Conservation (phyloP, 2,888 invertebrate species). For the Tolmerus cingulatus region DNA sequence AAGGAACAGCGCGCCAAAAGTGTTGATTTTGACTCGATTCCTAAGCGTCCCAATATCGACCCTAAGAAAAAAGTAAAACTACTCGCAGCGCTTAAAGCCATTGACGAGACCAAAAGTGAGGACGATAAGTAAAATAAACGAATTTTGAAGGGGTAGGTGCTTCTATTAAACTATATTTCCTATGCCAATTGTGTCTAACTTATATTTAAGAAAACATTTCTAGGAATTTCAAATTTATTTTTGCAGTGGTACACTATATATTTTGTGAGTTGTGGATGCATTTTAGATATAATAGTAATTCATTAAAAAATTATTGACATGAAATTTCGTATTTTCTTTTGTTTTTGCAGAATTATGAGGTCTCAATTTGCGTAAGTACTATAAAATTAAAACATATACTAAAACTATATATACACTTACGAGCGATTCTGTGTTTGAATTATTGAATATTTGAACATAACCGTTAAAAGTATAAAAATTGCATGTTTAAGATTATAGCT, state of each 20-base stretch:
- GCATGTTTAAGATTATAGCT: too few species aligned
- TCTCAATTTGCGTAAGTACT: too few species aligned
- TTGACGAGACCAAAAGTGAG: constrained; percentile 62
- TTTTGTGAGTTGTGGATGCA: constrained; percentile 5
- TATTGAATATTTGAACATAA: too few species aligned
- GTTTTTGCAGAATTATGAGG: not conserved
- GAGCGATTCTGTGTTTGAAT: too few species aligned
- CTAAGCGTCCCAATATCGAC: constrained; percentile 4
- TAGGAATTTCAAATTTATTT: constrained; percentile 17
- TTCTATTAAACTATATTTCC: not conserved
- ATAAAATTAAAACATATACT: too few species aligned
- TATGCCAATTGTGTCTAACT: constrained; percentile 4
- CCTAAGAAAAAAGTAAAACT: constrained; percentile 65
- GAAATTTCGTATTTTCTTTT: not conserved
- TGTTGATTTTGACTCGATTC: not conserved
- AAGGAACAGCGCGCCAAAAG: not conserved
- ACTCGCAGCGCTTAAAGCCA: constrained; percentile 70
- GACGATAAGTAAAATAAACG: not conserved
- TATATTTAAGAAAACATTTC: not conserved
- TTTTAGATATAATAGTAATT: not conserved
- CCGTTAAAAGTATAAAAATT: too few species aligned
- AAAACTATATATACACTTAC: too few species aligned
- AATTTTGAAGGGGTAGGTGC: not conserved
- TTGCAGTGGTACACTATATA: not conserved
- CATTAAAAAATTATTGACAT: not conserved